Conservation (phyloP, 35 echinoderm and acorn worm species). For the Chiridota heheva region DNA sequence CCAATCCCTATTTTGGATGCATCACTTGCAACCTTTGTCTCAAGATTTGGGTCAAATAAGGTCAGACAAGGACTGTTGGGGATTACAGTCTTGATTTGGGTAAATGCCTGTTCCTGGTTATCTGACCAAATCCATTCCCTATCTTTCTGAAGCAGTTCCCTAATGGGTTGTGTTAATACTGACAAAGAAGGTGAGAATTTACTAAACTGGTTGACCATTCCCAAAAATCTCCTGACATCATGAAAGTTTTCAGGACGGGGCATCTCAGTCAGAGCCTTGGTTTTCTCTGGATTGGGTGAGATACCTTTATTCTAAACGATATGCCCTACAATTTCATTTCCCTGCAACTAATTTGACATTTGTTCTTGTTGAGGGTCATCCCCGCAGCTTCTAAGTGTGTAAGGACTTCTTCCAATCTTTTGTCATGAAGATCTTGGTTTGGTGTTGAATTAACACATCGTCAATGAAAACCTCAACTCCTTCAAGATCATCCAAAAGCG, state of each 20-base stretch:
- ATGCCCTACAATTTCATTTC: slow-evolving; percentile 56
- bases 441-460: slow-evolving; percentile 44
- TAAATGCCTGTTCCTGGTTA: slow-evolving; percentile 46
- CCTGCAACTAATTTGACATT: slow-evolving; percentile 46
- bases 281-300: slow-evolving; percentile 44
- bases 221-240: slow-evolving; percentile 47
- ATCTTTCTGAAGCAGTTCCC: slow-evolving; percentile 51
- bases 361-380: slow-evolving; percentile 56
- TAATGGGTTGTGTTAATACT: slow-evolving; percentile 33
- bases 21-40: slow-evolving; percentile 55
- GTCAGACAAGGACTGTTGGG: slow-evolving; percentile 1
- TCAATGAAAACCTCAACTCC: slow-evolving; percentile 52
- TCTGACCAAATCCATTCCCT: slow-evolving; percentile 30
- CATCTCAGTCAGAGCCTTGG: slow-evolving; percentile 29
- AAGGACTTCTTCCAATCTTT: slow-evolving; percentile 23
- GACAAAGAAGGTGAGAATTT: slow-evolving; percentile 49
- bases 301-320: slow-evolving; percentile 47
- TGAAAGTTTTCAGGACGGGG: slow-evolving; percentile 15
- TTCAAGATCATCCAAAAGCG: slow-evolving; percentile 42
- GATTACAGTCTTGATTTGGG: slow-evolving; percentile 27
- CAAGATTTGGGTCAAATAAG: slow-evolving; percentile 45
- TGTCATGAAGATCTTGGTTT: slow-evolving; percentile 54
- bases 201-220: slow-evolving; percentile 48
- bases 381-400: slow-evolving; percentile 35
- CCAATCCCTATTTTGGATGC: slow-evolving; percentile 58